These are phyloP conservation scores for Diplogasteroides magnus DNA, from an alignment of 1,140 invertebrate species.

Conservation along the genomic window DNA sequence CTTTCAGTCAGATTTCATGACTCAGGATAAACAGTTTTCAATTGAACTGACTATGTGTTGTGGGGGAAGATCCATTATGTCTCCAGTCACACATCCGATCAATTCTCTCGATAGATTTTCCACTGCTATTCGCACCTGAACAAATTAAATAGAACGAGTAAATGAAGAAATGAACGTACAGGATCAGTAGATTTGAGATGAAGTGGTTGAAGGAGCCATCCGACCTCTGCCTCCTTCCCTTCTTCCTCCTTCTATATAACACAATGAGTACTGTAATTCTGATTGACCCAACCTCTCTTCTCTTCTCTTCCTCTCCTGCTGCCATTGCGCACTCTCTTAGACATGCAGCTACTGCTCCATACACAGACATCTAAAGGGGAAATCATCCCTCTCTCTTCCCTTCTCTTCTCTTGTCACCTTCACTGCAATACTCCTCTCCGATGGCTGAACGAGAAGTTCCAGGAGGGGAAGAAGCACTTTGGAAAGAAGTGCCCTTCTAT, in stretches of 20 bases:
- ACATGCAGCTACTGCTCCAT: background rate
- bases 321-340: background rate
- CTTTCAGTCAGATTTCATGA: too few species aligned
- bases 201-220: background rate
- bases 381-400: background rate
- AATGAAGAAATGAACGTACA: too few species aligned
- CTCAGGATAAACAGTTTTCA: too few species aligned
- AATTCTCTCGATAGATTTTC: background rate
- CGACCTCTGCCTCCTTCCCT: background rate
- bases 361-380: background rate
- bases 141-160: background rate
- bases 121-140: background rate
- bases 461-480: background rate
- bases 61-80: background rate
- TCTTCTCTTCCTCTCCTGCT: background rate
- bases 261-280: background rate
- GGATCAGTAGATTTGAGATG: too few species aligned
- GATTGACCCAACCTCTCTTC: background rate
- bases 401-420: background rate
- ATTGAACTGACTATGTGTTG: too few species aligned
- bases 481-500: too few species aligned
- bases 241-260: background rate
- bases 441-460: background rate
- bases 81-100: background rate
- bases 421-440: background rate